Evolutionary conservation across 1,140 invertebrate genomes (phyloP), one percentile per base, ranked within the genome.

Genomic region (Drosophila carrolli): DNA sequence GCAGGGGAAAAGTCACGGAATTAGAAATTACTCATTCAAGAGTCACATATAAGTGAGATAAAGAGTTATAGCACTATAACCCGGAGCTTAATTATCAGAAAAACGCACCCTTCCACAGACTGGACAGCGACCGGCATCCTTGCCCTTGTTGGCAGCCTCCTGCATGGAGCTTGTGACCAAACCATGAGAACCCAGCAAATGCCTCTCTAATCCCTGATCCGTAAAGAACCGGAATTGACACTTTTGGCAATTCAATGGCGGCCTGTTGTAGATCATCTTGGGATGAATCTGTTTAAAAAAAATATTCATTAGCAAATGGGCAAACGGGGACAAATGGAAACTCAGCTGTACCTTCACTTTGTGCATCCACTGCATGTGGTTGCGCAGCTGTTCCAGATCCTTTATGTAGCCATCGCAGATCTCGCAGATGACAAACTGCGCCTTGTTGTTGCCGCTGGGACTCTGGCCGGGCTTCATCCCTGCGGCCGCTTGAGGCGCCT

Each of bases 301-400:
- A 14, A 2, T 0, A 54, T 40, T 0, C 0, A 14, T 54, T 60
- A 81, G 56, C 5, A 35, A 57, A 3, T 0, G 0, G 13, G 19
- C 35, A 27, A 37, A 4, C 3, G 0, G 13, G 0, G 8, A 2
- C 0, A 51, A 29, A 77, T 72, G 53, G 75, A 71, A 53, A 56
- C 23, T 85, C 65, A 61, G 65, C 48, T 57, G 56, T 81, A 92
- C 92, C 85, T 98, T 98, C 55, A 98, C 97, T 95, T 98, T 98
- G 91, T 98, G 97, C 90, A 98, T 98, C 97, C 97, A 98, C 84
- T 98, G 97, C 97, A 98, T 98, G 90, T 98, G 97, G 93, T 97
- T 98, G 71, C 97, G 93, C 41, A 98, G 93, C 93, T 98, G 97
- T 84, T 98, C 97, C 80, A 98, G 94, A 93, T 98, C 97, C 93